Conservation (phyloP, 2,113 vertebrate species). For the Paracanthobrama guichenoti region DNA sequence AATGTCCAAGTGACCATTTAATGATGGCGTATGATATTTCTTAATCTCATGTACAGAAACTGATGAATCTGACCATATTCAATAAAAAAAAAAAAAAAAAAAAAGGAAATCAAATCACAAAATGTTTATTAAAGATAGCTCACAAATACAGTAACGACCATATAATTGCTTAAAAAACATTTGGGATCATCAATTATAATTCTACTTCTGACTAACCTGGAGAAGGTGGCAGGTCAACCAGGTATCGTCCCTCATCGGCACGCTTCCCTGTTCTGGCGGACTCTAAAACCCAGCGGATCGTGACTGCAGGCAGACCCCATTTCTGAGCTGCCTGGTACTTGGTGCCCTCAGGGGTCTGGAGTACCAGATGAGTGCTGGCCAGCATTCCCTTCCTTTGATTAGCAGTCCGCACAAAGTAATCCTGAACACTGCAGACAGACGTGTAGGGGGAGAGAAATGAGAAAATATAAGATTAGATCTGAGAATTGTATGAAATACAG, state of each 20-base stretch:
- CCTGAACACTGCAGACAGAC: conserved; percentile 83
- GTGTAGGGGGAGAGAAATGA: not conserved
- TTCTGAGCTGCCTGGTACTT: conserved; percentile 95
- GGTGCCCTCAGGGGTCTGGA: conserved; percentile 84
- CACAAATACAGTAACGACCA: not conserved
- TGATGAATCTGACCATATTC: too few relatives aligned
- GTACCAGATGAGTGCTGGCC: conserved; percentile 90
- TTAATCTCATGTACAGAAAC: too few relatives aligned
- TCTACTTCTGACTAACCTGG: conserved; percentile 73
- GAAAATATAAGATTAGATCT: not conserved
- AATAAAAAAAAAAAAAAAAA: too few relatives aligned
- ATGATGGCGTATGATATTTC: not conserved
- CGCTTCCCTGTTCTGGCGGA: conserved; percentile 81
- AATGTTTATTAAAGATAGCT: not conserved
- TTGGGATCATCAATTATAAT: not conserved
- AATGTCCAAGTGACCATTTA: not conserved
- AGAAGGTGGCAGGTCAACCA: conserved; percentile 77
- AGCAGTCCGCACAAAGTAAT: conserved; percentile 92
- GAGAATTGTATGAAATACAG: not conserved
- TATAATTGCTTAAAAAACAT: not conserved
- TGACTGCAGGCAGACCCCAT: conserved; percentile 91
- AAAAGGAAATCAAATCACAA: too few relatives aligned
- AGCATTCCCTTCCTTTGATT: conserved; percentile 89
- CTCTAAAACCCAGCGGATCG: conserved; percentile 85
- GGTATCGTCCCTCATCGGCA: conserved; percentile 81